Conservation (phyloP, 2,888 invertebrate species). For the Rotaria macrura region DNA sequence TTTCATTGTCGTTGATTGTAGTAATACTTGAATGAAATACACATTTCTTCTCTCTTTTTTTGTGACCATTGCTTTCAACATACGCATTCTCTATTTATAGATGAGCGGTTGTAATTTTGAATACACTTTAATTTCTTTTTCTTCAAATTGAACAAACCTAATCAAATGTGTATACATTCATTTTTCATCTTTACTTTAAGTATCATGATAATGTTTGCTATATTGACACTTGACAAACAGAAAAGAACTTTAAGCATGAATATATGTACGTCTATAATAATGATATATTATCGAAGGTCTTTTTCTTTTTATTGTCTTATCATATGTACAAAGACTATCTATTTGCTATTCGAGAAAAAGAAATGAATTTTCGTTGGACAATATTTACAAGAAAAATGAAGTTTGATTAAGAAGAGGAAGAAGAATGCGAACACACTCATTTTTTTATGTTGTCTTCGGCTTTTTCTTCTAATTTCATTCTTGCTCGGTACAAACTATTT, state of each 20-base stretch:
- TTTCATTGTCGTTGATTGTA: not conserved
- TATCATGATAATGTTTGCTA: not conserved
- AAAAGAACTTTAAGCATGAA: not conserved
- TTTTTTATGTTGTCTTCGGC: not conserved
- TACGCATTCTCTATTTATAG: not conserved
- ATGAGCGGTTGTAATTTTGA: not conserved
- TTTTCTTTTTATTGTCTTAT: not conserved
- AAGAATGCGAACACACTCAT: not conserved
- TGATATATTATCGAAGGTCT: not conserved
- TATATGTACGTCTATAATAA: not conserved
- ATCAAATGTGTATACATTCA: not conserved
- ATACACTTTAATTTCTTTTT: constrained; percentile 8
- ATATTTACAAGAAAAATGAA: not conserved
- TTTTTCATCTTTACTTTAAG: not conserved
- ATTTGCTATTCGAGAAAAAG: not conserved
- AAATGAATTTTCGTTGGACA: not conserved
- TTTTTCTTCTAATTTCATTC: not conserved
- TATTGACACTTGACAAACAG: not conserved
- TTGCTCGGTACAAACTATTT: not conserved
- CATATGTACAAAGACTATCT: not conserved
- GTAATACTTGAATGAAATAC: not conserved
- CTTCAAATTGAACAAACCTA: not conserved
- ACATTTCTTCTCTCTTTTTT: not conserved
- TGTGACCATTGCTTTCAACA: not conserved
- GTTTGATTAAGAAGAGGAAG: not conserved